Conservation (phyloP, 1,140 invertebrate genomes). For the Battus philenor region DNA sequence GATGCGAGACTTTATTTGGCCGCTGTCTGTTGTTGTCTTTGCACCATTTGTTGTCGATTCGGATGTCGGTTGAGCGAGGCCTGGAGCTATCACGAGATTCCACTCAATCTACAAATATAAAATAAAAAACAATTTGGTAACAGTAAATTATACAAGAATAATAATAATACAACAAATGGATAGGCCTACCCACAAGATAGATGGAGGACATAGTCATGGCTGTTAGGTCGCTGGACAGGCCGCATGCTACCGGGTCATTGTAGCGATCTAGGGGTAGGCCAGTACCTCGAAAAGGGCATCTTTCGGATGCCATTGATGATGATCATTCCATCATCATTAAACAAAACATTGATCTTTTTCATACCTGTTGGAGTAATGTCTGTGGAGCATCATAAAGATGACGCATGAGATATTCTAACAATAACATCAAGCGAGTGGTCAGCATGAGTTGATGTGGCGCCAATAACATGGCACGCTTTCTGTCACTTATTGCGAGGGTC, state of each 20-base stretch:
- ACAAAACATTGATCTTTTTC: too few species aligned
- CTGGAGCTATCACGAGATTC: slow-evolving; percentile 85
- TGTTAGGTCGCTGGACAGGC: too few species aligned
- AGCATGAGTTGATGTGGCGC: slow-evolving; percentile 83
- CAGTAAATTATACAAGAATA: too few species aligned
- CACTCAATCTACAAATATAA: slow-evolving; percentile 82
- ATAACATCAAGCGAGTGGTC: slow-evolving; percentile 87
- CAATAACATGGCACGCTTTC: slow-evolving; percentile 46
- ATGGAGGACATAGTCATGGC: too few species aligned
- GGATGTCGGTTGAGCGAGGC: slow-evolving; percentile 43
- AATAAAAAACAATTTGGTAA: slow-evolving; percentile 10
- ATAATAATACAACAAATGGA: too few species aligned
- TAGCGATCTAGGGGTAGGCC: too few species aligned
- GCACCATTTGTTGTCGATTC: slow-evolving; percentile 35
- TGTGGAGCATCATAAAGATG: slow-evolving; percentile 93
- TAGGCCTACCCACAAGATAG: too few species aligned
- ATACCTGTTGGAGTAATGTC: slow-evolving; percentile 85
- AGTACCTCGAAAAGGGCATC: too few species aligned
- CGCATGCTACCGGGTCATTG: too few species aligned
- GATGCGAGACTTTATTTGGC: slow-evolving; percentile 72
- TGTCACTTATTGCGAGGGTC: slow-evolving; percentile 86
- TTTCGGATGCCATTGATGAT: too few species aligned
- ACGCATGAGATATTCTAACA: slow-evolving; percentile 97
- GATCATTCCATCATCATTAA: too few species aligned
- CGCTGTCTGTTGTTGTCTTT: slow-evolving; percentile 46